Evolutionary conservation across 1,140 invertebrate genomes (phyloP), one percentile per base, ranked within the genome.

Genomic region (Drosophila triauraria): DNA sequence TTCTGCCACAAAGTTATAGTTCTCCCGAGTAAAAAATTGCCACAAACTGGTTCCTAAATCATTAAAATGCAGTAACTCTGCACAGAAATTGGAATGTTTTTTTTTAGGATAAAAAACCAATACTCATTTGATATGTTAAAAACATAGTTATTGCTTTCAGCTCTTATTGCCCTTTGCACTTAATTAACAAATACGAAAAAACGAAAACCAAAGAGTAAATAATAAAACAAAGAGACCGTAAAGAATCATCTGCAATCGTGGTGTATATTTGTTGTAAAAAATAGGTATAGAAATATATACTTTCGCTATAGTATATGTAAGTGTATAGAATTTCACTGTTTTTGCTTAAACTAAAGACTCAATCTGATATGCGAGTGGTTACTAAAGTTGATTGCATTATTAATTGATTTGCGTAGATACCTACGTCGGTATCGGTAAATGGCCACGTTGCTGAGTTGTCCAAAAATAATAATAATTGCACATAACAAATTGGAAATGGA

Each of bases 131-230:
- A 86, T 86, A 86, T 86, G 82, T 86, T 72, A 25, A 63, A 63
- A 82, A 51, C 58, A 59, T 57, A 35, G 54, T 70, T 59, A 60
- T 75, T 78, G 62, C 62, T 64, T 64, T 61, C 15, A 61, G 62
- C 69, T 75, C 59, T 87, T 86, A 87, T 86, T 87, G 83, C 83
- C 79, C 65, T 79, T 63, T 57, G 83, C 82, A 86, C 78, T 64
- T 79, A 47, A 50, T 48, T 27, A 15, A 59, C 51, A 15, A 23
- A 17, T 35, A 44, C 42, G 35, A 54, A 8, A 50, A 47, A 17
- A 35, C 3, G 2, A 15, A 50, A 47, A 63, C 10, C 25, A 57
- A 67, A 59, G 17, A 17, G 32, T 75, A 54, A 71, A 53, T 44
- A 59, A 64, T 74, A 38, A 68, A 74, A 79, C 38, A 61, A 75